These are phyloP conservation scores for Oscheius myriophilus DNA, from an alignment of 2,888 invertebrate genomes.

Conservation along the genomic window DNA sequence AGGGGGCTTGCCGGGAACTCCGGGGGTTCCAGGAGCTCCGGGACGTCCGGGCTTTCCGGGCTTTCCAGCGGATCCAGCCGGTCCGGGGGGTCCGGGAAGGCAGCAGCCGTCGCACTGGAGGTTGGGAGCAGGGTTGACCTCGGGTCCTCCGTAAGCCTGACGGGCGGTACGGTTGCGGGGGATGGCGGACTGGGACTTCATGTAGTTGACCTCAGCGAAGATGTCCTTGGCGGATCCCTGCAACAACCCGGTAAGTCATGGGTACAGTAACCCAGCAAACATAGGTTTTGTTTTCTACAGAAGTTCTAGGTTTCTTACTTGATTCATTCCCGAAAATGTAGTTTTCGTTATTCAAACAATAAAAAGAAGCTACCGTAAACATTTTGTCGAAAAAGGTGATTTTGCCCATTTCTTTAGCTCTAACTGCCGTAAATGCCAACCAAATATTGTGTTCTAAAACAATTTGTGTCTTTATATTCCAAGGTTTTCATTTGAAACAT, in stretches of 20 bases:
- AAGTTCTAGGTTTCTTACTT: too few relatives aligned
- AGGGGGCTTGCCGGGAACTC: conserved; percentile 65
- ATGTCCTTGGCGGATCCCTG: conserved; percentile 71
- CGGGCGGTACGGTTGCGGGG: conserved; percentile 69
- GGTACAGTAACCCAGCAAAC: neutral
- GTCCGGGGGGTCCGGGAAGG: conserved; percentile 65
- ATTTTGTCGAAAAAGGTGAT: too few relatives aligned
- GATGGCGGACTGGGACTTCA: conserved; percentile 63
- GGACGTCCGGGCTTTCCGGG: conserved; percentile 63
- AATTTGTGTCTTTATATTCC: too few relatives aligned
- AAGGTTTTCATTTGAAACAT: too few relatives aligned
- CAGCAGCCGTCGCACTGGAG: conserved; percentile 63
- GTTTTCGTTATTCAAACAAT: too few relatives aligned
- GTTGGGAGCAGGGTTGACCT: conserved; percentile 58
- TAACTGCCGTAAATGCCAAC: too few relatives aligned
- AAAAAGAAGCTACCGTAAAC: too few relatives aligned
- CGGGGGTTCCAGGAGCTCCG: conserved; percentile 58
- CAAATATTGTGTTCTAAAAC: too few relatives aligned
- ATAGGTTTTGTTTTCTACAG: too few relatives aligned
- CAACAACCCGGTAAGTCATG: conserved; percentile 14
- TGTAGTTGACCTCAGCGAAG: conserved; percentile 69
- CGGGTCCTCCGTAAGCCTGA: conserved; percentile 68
- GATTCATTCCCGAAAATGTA: too few relatives aligned
- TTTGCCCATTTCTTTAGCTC: too few relatives aligned
- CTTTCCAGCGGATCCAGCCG: conserved; percentile 66